Conservation (phyloP, 1,140 invertebrate species). For the Euwallacea similis region DNA sequence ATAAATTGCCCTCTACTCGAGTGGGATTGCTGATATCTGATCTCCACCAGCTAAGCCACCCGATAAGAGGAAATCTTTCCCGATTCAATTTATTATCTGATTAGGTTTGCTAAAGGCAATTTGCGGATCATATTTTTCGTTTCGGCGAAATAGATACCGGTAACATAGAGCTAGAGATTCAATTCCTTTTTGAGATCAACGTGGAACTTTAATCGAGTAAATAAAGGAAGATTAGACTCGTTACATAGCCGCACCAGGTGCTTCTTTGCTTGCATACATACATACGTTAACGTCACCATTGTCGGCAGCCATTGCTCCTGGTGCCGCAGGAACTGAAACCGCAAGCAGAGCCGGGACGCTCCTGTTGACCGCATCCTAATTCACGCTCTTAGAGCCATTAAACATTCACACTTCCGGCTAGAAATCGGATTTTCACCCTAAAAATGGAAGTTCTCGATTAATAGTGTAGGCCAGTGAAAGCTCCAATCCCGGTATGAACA, state of each 20-base stretch:
- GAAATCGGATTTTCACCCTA: constrained; percentile 35
- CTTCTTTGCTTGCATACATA: constrained; percentile 3
- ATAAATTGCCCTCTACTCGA: constrained; percentile 49
- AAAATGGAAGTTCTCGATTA: constrained; percentile 14
- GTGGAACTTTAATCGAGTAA: not conserved
- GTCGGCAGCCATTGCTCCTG: constrained; percentile 14
- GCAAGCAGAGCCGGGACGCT: constrained; percentile 45
- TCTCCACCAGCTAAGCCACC: constrained; percentile 7
- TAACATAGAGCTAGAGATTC: not conserved
- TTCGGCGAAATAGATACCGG: no score
- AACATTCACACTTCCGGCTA: constrained; percentile 52
- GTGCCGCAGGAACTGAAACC: constrained; percentile 46
- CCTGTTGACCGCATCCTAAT: constrained; percentile 48
- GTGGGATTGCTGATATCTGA: constrained; percentile 28
- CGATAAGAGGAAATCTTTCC: constrained; percentile 15
- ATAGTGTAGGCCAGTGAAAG: not conserved
- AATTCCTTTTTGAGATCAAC: not conserved
- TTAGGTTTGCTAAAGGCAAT: constrained; percentile 10
- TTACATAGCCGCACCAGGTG: not conserved
- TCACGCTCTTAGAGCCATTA: constrained; percentile 51
- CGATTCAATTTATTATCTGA: constrained; percentile 27
- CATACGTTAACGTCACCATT: constrained; percentile 11
- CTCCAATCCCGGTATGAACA: no score
- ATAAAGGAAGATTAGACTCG: no score
- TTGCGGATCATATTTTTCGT: constrained; percentile 3